Percentiles rank a stretch among this genome's conserved stretches.
These are phyloP conservation scores for Ophioninae sp. DNA, from an alignment of 2,888 invertebrate genomes.

Conservation along the genomic window DNA sequence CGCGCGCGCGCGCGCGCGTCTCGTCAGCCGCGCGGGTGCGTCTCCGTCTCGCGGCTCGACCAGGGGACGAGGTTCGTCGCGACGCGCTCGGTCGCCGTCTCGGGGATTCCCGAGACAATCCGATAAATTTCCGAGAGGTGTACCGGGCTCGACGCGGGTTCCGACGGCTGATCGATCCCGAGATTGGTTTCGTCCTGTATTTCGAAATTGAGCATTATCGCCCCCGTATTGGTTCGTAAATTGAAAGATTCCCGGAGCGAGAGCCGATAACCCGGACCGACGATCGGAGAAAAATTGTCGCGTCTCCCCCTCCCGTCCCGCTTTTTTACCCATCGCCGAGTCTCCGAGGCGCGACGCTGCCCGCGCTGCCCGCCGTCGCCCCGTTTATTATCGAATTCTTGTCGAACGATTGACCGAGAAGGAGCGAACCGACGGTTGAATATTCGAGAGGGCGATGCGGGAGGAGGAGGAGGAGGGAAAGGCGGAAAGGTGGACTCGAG, in stretches of 20 bases:
- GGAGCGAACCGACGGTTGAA: too few species aligned
- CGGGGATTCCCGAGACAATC: conserved; percentile 50
- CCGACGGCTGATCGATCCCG: conserved; percentile 48
- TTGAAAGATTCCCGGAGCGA: conserved; percentile 57
- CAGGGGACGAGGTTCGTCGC: not conserved
- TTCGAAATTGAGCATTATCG: conserved; percentile 63
- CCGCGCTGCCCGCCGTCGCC: too few species aligned
- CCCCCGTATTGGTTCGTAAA: conserved; percentile 60
- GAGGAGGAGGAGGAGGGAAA: not conserved
- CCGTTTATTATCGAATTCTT: too few species aligned
- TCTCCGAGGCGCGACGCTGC: too few species aligned
- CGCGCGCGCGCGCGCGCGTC: not conserved
- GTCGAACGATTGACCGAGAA: too few species aligned
- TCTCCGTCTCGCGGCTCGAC: not conserved
- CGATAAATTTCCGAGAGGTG: conserved; percentile 61
- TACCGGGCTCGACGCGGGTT: conserved; percentile 35
- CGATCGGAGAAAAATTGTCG: conserved; percentile 25
- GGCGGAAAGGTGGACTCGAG: not conserved
- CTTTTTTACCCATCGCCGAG: too few species aligned
- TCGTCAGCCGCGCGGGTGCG: not conserved
- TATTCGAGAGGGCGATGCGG: not conserved
- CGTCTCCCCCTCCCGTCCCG: too few species aligned
- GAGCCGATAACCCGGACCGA: conserved; percentile 25
- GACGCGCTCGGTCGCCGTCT: not conserved
- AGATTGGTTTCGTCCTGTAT: conserved; percentile 63